These are phyloP conservation scores for Piaya cayana DNA, from an alignment of 2,113 vertebrate genomes.

Conservation along the genomic window DNA sequence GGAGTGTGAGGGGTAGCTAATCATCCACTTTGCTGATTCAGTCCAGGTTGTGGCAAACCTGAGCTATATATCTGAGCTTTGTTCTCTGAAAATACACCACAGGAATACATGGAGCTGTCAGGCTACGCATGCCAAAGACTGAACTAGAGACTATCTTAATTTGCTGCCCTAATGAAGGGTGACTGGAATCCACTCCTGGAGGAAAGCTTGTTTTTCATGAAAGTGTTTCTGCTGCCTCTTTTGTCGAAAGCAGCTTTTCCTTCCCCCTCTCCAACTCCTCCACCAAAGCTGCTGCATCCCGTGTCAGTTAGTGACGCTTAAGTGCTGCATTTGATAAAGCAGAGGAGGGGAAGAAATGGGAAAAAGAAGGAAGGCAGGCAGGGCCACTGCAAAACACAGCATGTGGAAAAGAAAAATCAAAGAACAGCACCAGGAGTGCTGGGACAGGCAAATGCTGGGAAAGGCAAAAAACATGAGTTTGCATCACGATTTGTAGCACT, in stretches of 20 bases:
- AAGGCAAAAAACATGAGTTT: background rate
- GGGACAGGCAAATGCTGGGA: background rate
- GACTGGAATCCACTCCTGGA: background rate
- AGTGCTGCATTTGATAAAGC: background rate
- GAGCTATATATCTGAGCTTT: background rate
- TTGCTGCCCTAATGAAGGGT: background rate
- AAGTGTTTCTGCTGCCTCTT: background rate
- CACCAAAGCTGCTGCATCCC: background rate
- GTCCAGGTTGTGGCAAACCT: background rate
- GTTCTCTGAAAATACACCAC: background rate
- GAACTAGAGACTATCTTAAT: background rate
- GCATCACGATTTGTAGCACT: background rate
- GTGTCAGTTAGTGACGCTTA: conserved; percentile 11
- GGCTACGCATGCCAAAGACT: background rate
- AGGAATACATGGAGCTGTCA: background rate
- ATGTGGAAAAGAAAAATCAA: background rate
- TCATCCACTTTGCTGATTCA: conserved; percentile 36
- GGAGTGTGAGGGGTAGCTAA: background rate
- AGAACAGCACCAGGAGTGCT: background rate
- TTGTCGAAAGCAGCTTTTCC: background rate
- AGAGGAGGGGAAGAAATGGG: background rate
- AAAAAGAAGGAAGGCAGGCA: background rate
- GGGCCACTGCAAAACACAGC: background rate
- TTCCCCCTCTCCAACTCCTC: background rate
- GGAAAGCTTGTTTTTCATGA: background rate